Evolutionary conservation across 1,140 invertebrate species (phyloP).

Genomic region (Drosophila arizonae): DNA sequence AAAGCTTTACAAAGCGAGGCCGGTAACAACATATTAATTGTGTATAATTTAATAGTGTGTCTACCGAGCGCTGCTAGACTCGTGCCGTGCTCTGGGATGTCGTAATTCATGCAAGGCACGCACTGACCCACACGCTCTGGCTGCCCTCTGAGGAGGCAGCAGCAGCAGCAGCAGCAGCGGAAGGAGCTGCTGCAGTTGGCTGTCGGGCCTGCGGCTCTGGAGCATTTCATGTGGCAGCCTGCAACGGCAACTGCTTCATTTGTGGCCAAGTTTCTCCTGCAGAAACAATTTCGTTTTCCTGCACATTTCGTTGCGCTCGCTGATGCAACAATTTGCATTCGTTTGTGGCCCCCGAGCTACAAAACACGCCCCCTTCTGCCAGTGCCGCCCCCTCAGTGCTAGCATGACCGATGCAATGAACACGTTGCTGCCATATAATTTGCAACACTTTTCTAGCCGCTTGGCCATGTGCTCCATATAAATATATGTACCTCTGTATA

Average conservation of each 20-base stretch:
- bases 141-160: conserved; percentile 17
- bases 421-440: conserved; percentile 43
- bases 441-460: conserved; percentile 38
- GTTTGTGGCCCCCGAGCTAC: conserved; percentile 3
- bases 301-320: conserved; percentile 34
- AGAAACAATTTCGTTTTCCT: conserved; percentile 65
- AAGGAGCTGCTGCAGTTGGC: conserved; percentile 21
- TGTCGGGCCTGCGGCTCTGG: conserved; percentile 60
- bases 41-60: conserved; percentile 43
- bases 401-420: conserved; percentile 28
- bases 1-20: conserved; percentile 26
- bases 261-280: conserved; percentile 38
- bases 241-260: conserved; percentile 49
- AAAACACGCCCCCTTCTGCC: conserved; percentile 3
- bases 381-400: conserved; percentile 6
- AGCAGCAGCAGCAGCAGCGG: not conserved
- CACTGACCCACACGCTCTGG: conserved; percentile 31
- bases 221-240: conserved; percentile 50
- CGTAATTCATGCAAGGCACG: conserved; percentile 51
- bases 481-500: too few species aligned
- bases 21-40: conserved; percentile 51
- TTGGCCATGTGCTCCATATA: conserved; percentile 27
- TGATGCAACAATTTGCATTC: conserved; percentile 73
- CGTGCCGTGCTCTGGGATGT: conserved; percentile 27
- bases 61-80: conserved; percentile 4